A percentile compares a stretch with the other conserved stretches of the same genome.
Evolutionary conservation across 2,113 vertebrate species (phyloP).

Genomic region (Climacteris rufus): DNA sequence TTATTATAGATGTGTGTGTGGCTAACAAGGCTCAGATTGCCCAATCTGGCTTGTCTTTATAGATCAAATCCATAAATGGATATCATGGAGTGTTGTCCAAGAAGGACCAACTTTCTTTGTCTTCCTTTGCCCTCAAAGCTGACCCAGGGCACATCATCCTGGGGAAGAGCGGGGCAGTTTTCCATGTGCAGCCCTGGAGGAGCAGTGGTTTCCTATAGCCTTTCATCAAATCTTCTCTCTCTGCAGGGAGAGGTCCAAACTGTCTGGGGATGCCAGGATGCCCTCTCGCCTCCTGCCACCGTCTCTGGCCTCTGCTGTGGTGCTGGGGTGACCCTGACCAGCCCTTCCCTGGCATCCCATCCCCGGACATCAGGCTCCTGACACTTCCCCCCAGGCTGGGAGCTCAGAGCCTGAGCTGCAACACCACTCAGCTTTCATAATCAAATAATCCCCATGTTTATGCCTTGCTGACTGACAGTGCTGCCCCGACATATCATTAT

Average conservation of each 20-base stretch:
- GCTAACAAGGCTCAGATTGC: neutral
- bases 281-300: neutral
- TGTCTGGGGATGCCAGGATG: neutral
- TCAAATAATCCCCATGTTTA: slow-evolving; percentile 55
- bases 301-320: neutral
- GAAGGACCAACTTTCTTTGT: neutral
- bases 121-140: neutral
- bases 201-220: neutral
- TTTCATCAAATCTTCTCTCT: neutral
- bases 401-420: neutral
- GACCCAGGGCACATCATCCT: neutral
- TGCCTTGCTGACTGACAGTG: neutral
- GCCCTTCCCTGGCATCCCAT: neutral
- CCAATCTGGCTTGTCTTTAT: neutral
- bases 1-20: neutral
- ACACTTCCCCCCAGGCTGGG: fast-evolving
- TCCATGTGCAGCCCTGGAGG: neutral
- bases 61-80: neutral
- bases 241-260: fast-evolving
- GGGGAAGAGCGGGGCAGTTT: neutral
- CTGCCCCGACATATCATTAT: slow-evolving; percentile 53
- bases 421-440: slow-evolving; percentile 9
- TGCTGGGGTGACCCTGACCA: neutral
- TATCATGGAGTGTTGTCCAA: neutral
- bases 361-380: fast-evolving